A percentile compares a stretch with the other conserved stretches of the same genome.
These are phyloP conservation scores for Mellilla xanthometata DNA, from an alignment of 2,888 invertebrate species.

Conservation along the genomic window DNA sequence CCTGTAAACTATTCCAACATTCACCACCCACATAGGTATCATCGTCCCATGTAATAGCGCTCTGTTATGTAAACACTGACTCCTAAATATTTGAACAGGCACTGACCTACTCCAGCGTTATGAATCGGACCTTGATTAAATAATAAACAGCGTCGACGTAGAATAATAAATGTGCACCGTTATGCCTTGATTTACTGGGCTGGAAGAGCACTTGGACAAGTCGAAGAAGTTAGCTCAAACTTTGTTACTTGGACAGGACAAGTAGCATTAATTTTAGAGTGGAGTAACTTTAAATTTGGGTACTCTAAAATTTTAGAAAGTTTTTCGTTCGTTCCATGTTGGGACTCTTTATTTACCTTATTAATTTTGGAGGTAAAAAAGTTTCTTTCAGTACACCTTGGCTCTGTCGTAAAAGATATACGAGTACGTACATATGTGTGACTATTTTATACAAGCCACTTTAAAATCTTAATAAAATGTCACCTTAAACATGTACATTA, in stretches of 20 bases:
- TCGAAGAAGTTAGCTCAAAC: conserved; percentile 6
- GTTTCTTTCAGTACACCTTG: no score
- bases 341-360: no score
- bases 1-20: no score
- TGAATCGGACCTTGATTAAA: conserved; percentile 30
- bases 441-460: no score
- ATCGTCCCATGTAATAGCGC: not conserved
- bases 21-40: no score
- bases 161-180: conserved; percentile 14
- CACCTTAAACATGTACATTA: no score
- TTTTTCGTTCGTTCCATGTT: no score
- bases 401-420: no score
- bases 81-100: conserved; percentile 30
- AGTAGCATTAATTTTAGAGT: not conserved
- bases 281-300: not conserved
- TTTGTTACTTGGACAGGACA: not conserved
- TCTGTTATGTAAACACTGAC: conserved; percentile 26
- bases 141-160: conserved; percentile 20
- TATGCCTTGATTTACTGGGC: conserved; percentile 9
- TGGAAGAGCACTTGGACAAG: conserved; percentile 1
- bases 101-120: conserved; percentile 24
- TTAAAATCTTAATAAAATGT: no score
- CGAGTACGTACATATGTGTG: no score
- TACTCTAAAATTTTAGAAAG: not conserved
- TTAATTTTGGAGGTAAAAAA: no score